These are phyloP conservation scores for Sebastes cheni DNA, from an alignment of 2,797 vertebrate genomes.

Conservation along the genomic window DNA sequence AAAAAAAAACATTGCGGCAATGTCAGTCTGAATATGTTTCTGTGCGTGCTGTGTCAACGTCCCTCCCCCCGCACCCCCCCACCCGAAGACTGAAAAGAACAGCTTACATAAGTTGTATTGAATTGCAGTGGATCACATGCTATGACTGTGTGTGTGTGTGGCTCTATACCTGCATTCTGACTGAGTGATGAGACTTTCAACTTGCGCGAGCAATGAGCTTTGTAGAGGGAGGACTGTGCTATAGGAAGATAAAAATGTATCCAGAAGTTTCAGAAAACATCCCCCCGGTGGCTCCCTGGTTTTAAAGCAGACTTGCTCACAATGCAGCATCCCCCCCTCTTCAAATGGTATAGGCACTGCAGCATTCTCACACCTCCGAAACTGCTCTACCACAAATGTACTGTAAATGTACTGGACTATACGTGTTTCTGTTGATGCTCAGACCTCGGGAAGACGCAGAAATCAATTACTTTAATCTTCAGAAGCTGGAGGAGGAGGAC, in stretches of 20 bases:
- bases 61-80: neutral
- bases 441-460: neutral
- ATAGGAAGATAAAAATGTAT: slow-evolving; percentile 60
- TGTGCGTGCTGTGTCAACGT: slow-evolving; percentile 1
- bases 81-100: neutral
- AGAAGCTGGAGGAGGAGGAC: neutral
- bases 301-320: slow-evolving; percentile 56
- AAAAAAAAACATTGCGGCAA: slow-evolving; percentile 14
- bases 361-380: slow-evolving; percentile 53
- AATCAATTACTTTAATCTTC: neutral
- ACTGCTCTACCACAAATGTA: slow-evolving; percentile 20
- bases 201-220: neutral
- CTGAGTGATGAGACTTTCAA: neutral
- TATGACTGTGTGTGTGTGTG: neutral
- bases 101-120: slow-evolving; percentile 46
- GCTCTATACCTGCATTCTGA: slow-evolving; percentile 20
- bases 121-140: slow-evolving; percentile 25
- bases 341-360: slow-evolving; percentile 57
- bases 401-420: neutral
- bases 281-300: slow-evolving; percentile 53
- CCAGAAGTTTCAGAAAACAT: slow-evolving; percentile 56
- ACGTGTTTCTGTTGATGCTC: neutral
- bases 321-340: slow-evolving; percentile 63
- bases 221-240: slow-evolving; percentile 12
- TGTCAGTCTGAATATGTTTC: neutral